phyloP scores from a whole-genome alignment of 2,888 invertebrate species.

The Thyatira batis region DNA sequence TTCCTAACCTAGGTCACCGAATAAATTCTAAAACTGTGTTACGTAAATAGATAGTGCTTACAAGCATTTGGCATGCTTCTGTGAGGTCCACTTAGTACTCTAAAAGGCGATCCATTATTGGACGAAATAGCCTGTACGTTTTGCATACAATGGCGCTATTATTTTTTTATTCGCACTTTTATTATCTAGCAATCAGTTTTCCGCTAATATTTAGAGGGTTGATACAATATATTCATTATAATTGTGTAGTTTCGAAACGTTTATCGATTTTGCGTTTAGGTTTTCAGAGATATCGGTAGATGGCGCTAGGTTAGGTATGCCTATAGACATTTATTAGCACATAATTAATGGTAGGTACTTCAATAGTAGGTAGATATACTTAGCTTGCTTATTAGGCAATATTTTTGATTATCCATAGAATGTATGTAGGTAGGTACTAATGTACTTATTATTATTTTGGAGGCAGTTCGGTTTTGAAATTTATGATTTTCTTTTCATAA shows the following conservation, averaged over 20 bases:
- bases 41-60: not conserved
- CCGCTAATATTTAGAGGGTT: conserved; percentile 22
- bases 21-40: conserved; percentile 10
- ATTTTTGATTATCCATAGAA: too few species aligned
- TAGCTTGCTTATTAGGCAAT: too few species aligned
- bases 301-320: not conserved
- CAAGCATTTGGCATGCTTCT: conserved; percentile 22
- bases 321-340: too few species aligned
- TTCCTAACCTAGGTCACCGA: conserved; percentile 37
- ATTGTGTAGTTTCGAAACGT: not conserved
- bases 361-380: too few species aligned
- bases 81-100: conserved; percentile 76
- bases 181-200: conserved; percentile 42
- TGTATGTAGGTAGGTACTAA: too few species aligned
- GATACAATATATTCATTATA: conserved; percentile 8
- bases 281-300: not conserved
- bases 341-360: too few species aligned
- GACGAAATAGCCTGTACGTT: conserved; percentile 59
- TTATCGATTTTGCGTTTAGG: conserved; percentile 11
- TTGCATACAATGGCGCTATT: conserved; percentile 74
- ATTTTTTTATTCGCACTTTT: conserved; percentile 57
- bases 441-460: too few species aligned
- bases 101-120: conserved; percentile 60
- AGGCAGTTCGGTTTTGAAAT: too few species aligned
- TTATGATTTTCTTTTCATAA: too few species aligned